Percentiles rank a stretch among this genome's conserved stretches.
phyloP scores from a whole-genome alignment of 2,113 vertebrate species.

The Semnornis frantzii region DNA sequence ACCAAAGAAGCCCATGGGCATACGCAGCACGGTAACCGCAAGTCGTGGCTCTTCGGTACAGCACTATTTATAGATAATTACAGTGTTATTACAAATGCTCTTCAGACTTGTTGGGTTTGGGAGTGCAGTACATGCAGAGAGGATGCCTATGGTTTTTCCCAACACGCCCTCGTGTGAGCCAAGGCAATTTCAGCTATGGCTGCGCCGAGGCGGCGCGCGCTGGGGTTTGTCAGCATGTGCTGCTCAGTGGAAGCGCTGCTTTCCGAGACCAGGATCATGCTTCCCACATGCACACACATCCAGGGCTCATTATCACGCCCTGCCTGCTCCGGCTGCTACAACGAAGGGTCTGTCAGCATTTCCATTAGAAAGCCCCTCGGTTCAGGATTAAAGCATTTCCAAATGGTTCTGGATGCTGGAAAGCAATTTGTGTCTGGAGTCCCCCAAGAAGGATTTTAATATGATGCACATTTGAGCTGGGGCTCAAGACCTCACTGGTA shows the following conservation, averaged over 20 bases:
- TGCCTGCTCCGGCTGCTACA: slow-evolving; percentile 40
- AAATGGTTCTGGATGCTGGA: slow-evolving; percentile 67
- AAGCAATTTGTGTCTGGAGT: slow-evolving; percentile 45
- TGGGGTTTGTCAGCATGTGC: not conserved
- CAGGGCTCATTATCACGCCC: slow-evolving; percentile 51
- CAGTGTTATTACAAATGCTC: not conserved
- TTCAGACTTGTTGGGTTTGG: not conserved
- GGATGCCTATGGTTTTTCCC: not conserved
- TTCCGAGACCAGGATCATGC: slow-evolving; percentile 24
- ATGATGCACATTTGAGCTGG: slow-evolving; percentile 26
- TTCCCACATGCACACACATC: slow-evolving; percentile 49
- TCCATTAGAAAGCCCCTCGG: slow-evolving; percentile 8
- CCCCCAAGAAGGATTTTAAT: slow-evolving; percentile 39
- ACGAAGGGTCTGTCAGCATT: slow-evolving; percentile 37
- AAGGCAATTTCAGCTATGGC: not conserved
- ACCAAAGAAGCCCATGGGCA: not conserved
- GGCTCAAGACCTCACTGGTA: slow-evolving; percentile 9
- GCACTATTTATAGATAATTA: not conserved
- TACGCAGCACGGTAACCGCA: not conserved
- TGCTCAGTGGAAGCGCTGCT: slow-evolving; percentile 5
- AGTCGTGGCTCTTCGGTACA: not conserved
- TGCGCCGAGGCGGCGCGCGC: not conserved
- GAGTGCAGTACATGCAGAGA: too few relatives aligned
- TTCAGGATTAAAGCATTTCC: slow-evolving; percentile 69
- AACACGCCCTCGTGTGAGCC: not conserved